Conservation (phyloP, 2,888 invertebrate species). For the Drosophila niveifrons region DNA sequence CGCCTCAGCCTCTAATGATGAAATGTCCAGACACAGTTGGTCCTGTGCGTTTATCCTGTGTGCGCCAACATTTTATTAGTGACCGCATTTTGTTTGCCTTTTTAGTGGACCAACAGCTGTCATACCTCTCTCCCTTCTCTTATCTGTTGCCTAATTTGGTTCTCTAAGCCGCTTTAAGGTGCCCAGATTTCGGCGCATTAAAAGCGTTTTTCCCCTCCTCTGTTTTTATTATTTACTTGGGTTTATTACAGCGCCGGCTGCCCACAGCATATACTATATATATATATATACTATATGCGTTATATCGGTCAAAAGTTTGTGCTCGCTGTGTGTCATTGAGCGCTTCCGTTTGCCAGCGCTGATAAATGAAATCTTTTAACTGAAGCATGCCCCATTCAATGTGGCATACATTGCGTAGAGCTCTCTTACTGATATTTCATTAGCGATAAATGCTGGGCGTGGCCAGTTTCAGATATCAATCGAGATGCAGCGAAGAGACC, state of each 20-base stretch:
- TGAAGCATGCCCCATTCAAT: conserved; percentile 48
- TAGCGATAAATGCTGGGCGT: conserved; percentile 51
- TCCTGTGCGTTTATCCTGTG: conserved; percentile 42
- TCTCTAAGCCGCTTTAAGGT: conserved; percentile 75
- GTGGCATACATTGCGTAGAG: conserved; percentile 56
- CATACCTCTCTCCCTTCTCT: conserved; percentile 24
- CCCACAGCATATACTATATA: background rate
- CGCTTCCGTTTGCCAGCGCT: conserved; percentile 62
- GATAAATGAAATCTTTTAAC: conserved; percentile 70
- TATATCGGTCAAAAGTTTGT: conserved; percentile 76
- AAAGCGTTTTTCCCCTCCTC: conserved; percentile 34
- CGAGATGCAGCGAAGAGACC: background rate
- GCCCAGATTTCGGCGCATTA: conserved; percentile 72
- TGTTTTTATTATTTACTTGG: conserved; percentile 47
- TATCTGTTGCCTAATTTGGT: conserved; percentile 69
- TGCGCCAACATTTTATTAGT: conserved; percentile 69
- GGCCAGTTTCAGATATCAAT: background rate
- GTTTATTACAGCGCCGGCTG: conserved; percentile 56
- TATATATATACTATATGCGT: conserved; percentile 10
- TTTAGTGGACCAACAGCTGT: conserved; percentile 72
- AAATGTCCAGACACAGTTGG: conserved; percentile 57
- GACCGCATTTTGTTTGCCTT: conserved; percentile 64
- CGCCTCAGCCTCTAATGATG: conserved; percentile 65
- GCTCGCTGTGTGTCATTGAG: conserved; percentile 61
- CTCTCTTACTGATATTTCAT: conserved; percentile 55